phyloP scores from a whole-genome alignment of 2,113 vertebrate species.

The Psilopogon haemacephalus region DNA sequence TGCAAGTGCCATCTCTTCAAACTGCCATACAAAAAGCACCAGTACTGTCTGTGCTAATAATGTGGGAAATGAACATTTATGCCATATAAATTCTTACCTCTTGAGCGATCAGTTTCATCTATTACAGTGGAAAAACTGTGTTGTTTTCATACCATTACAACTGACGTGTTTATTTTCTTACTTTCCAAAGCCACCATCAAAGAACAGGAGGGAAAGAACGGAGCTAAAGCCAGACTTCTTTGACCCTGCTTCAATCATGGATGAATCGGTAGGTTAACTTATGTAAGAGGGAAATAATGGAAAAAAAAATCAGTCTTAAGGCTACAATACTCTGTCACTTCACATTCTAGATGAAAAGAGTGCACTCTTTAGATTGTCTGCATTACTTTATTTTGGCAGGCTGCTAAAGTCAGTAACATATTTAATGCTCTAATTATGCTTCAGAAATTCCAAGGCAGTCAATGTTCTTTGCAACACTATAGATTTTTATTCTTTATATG shows the following conservation, averaged over 20 bases:
- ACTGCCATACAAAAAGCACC: neutral
- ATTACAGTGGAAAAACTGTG: neutral
- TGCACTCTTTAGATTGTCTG: neutral
- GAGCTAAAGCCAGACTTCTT: constrained; percentile 99
- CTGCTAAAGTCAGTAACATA: neutral
- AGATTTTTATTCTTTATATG: neutral
- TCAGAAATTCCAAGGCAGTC: neutral
- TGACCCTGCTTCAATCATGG: constrained; percentile 99
- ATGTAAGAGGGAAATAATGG: neutral
- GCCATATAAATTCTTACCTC: neutral
- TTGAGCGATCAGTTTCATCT: neutral
- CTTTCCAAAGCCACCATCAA: constrained; percentile 89
- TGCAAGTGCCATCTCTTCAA: neutral
- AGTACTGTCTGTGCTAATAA: neutral
- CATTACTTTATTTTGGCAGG: neutral
- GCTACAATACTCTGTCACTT: neutral
- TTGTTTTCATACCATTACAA: neutral
- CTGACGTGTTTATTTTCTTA: constrained; percentile 35
- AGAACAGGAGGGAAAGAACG: constrained; percentile 96
- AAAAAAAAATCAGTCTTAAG: neutral
- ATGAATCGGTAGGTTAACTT: constrained; percentile 91
- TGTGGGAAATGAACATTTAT: neutral
- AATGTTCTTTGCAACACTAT: neutral
- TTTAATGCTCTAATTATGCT: constrained; percentile 4
- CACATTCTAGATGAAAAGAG: neutral